Conservation (phyloP, 2,797 vertebrate species). For the Sandelia bainsii region DNA sequence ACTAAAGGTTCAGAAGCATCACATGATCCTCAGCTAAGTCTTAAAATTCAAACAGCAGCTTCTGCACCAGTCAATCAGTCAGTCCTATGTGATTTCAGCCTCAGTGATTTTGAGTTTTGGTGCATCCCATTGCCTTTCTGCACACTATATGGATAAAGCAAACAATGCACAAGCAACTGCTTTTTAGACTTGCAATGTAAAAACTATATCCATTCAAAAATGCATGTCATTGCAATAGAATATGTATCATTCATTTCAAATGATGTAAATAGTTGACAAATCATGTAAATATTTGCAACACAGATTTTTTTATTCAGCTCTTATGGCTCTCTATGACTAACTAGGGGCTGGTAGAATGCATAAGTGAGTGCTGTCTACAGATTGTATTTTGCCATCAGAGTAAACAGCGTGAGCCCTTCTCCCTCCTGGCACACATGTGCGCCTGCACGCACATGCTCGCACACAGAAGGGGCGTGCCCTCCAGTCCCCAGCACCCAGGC, state of each 20-base stretch:
- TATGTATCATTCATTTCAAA: constrained; percentile 24
- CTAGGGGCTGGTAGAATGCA: constrained; percentile 55
- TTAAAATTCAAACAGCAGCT: constrained; percentile 68
- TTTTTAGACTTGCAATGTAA: constrained; percentile 14
- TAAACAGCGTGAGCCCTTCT: constrained; percentile 55
- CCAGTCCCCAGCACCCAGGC: constrained; percentile 66
- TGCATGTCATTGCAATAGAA: constrained; percentile 5
- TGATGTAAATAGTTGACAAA: constrained; percentile 57
- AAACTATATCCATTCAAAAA: constrained; percentile 19
- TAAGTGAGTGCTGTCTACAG: constrained; percentile 58
- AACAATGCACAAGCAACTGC: constrained; percentile 58
- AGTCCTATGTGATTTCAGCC: constrained; percentile 81
- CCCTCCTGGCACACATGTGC: constrained; percentile 39
- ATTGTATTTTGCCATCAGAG: constrained; percentile 66
- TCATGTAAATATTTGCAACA: constrained; percentile 53
- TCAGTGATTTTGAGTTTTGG: constrained; percentile 75
- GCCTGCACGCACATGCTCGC: constrained; percentile 25
- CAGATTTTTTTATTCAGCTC: constrained; percentile 38
- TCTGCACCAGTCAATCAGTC: constrained; percentile 75
- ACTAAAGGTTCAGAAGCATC: constrained; percentile 50
- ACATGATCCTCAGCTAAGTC: constrained; percentile 48
- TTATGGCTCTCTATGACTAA: constrained; percentile 54
- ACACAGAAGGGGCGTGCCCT: constrained; percentile 62
- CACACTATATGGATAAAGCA: constrained; percentile 56
- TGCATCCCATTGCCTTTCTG: constrained; percentile 68